phyloP scores from a whole-genome alignment of 1,140 invertebrate genomes.

The Bicyclus anynana region DNA sequence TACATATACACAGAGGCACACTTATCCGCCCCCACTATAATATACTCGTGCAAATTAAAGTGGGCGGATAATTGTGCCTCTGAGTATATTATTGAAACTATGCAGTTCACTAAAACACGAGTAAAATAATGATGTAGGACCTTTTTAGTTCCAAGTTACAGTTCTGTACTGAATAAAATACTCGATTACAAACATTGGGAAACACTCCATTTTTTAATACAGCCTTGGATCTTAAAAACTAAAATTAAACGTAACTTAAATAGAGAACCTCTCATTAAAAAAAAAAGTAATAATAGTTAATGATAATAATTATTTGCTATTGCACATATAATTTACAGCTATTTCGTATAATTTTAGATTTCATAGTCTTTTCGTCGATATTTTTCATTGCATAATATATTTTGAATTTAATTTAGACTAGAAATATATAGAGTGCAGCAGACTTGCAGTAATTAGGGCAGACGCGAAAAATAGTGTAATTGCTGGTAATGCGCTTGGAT shows the following conservation, averaged over 20 bases:
- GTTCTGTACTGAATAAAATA: constrained; percentile 8
- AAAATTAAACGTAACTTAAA: constrained; percentile 70
- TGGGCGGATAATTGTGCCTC: too few species aligned
- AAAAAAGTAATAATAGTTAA: constrained; percentile 66
- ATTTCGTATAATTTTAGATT: constrained; percentile 24
- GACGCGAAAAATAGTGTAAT: too few species aligned
- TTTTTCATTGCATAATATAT: constrained; percentile 13
- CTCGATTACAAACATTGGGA: constrained; percentile 27
- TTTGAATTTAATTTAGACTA: constrained; percentile 21
- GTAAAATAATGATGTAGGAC: too few species aligned
- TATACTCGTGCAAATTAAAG: too few species aligned
- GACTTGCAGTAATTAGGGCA: too few species aligned
- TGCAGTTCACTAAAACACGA: too few species aligned
- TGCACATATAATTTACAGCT: constrained; percentile 33
- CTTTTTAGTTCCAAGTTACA: constrained; percentile 10
- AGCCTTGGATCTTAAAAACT: constrained; percentile 70
- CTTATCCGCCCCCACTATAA: too few species aligned
- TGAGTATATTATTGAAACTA: too few species aligned
- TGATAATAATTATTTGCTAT: constrained; percentile 48
- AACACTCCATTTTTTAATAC: constrained; percentile 67
- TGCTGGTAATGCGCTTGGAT: not conserved
- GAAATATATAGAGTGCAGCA: constrained; percentile 10
- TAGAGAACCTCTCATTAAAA: constrained; percentile 70
- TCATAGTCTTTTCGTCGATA: constrained; percentile 15
- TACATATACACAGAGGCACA: too few species aligned